phyloP scores from a whole-genome alignment of 2,888 invertebrate species.

The Caenorhabditis sp. region DNA sequence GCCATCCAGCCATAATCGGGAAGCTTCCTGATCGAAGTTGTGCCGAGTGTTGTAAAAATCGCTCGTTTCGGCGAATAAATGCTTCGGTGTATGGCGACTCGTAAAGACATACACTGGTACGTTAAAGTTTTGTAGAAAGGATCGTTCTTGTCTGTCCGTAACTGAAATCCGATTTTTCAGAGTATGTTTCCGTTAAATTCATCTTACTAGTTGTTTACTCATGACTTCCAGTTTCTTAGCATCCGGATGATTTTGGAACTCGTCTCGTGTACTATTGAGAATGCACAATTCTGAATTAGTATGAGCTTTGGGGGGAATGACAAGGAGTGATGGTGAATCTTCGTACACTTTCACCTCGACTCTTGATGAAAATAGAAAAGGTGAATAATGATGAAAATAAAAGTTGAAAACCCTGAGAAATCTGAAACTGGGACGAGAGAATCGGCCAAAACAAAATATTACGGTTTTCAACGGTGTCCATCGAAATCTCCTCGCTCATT shows the following conservation, averaged over 20 bases:
- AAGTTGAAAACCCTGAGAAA: too few relatives aligned
- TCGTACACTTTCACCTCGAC: too few relatives aligned
- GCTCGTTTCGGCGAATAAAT: slow-evolving; percentile 34
- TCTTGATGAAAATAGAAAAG: too few relatives aligned
- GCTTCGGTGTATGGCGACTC: slow-evolving; percentile 9
- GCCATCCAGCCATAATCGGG: slow-evolving; percentile 58
- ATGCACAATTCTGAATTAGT: slow-evolving; percentile 32
- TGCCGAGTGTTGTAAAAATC: slow-evolving; percentile 65
- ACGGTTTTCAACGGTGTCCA: slow-evolving; percentile 5
- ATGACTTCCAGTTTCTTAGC: neutral
- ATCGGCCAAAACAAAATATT: too few relatives aligned
- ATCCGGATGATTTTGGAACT: slow-evolving; percentile 13
- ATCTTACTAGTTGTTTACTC: slow-evolving; percentile 1
- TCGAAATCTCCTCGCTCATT: slow-evolving; percentile 15
- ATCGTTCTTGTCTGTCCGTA: neutral
- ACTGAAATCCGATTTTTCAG: neutral
- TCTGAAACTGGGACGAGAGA: too few relatives aligned
- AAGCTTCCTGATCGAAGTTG: slow-evolving; percentile 55
- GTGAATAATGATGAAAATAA: too few relatives aligned
- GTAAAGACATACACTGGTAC: neutral
- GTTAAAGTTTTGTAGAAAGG: neutral
- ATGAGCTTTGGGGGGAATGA: neutral
- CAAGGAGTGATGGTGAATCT: too few relatives aligned
- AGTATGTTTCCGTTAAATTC: neutral
- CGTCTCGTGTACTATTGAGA: slow-evolving; percentile 7